Base-by-base conservation (phyloP, 2,797 vertebrate genomes). In the Bovichtus diacanthus region DNA sequence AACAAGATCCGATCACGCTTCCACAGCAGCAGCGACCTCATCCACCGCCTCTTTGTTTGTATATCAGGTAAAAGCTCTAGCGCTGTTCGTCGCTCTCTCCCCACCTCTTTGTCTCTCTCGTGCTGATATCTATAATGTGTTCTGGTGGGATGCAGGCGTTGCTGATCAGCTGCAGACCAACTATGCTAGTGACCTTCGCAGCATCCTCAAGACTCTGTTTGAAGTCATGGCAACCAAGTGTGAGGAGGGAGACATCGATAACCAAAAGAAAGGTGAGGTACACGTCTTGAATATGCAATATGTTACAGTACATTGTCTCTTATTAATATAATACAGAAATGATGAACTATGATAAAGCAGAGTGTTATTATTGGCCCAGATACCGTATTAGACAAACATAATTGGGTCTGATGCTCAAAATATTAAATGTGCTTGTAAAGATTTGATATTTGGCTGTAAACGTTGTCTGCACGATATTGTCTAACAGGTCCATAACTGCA, bases 141-240 rank as follows among this genome's bases (percentile, higher is more conserved):
- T 63, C 53, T n/a, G 74, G 12, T 76, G 49, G 68, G 67, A 74
- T 63, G 4, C 86, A 98, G 98, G 98, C 79, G 98, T 99, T 56
- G 98, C 98, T 56, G 98, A 99, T 95, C 98, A 99, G 91, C 94
- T 99, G 87, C 98, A 99, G 94, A 99, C 98, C 11, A 99, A 99
- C 94, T 99, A 99, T 47, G 98, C 98, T 23, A 98, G 98, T 69
- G 98, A 99, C 92, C 94, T 99, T 76, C 95, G 98, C 65, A 98
- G 97, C 86, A 99, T 99, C 87, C 95, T 99, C 62, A 99, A 99
- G 93, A 99, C 97, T 4, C 93, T 99, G 47, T 99, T 99, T 89
- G 97, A 99, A 94, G 97, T 98, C 83, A 98, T 99, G 97, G 97
- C 98, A 74, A 99, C 97, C 49, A 99, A 99, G 90, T 96, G 95